A percentile compares a stretch with the other conserved stretches of the same genome.
Evolutionary conservation across 2,888 invertebrate species (phyloP).

Genomic region (Augiades crinisus): DNA sequence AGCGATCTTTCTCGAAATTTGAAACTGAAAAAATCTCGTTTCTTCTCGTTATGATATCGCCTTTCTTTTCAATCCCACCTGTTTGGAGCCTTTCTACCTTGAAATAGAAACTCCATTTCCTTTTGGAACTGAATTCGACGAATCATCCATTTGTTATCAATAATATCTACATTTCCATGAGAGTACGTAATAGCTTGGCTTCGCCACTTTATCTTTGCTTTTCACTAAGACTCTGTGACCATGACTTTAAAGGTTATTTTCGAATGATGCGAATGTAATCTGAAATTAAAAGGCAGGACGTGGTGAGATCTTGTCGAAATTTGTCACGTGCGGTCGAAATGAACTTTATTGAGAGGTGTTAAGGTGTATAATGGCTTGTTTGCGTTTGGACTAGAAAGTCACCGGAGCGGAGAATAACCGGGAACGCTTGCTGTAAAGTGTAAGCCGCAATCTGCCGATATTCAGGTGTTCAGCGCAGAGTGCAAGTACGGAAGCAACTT

Average conservation of each 20-base stretch:
- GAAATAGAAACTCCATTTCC: not conserved
- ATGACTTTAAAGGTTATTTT: slow-evolving; percentile 1
- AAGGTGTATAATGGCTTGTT: slow-evolving; percentile 37
- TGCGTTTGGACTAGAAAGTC: slow-evolving; percentile 29
- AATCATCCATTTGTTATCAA: slow-evolving; percentile 29
- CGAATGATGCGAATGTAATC: slow-evolving; percentile 14
- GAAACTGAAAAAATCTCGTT: slow-evolving; percentile 1
- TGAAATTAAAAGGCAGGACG: slow-evolving; percentile 38
- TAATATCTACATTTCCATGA: slow-evolving; percentile 27
- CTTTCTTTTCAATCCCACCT: slow-evolving; percentile 17
- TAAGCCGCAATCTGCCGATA: slow-evolving; percentile 72
- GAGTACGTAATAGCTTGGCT: slow-evolving; percentile 23
- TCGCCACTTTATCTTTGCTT: slow-evolving; percentile 3
- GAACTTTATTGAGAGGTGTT: slow-evolving; percentile 29
- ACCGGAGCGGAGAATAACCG: slow-evolving; percentile 47
- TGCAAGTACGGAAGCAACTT: slow-evolving; percentile 48
- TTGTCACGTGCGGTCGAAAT: slow-evolving; percentile 21
- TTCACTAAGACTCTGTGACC: not conserved
- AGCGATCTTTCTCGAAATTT: not conserved
- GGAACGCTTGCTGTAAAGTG: slow-evolving; percentile 57
- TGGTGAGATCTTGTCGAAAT: slow-evolving; percentile 31
- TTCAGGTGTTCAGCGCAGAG: slow-evolving; percentile 59
- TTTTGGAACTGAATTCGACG: slow-evolving; percentile 12
- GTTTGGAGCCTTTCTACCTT: not conserved
- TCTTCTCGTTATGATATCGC: slow-evolving; percentile 3